Percentiles rank a stretch among this genome's conserved stretches.
Evolutionary conservation across 2,888 invertebrate genomes (phyloP).

Genomic region (Sylvicola cinctus): DNA sequence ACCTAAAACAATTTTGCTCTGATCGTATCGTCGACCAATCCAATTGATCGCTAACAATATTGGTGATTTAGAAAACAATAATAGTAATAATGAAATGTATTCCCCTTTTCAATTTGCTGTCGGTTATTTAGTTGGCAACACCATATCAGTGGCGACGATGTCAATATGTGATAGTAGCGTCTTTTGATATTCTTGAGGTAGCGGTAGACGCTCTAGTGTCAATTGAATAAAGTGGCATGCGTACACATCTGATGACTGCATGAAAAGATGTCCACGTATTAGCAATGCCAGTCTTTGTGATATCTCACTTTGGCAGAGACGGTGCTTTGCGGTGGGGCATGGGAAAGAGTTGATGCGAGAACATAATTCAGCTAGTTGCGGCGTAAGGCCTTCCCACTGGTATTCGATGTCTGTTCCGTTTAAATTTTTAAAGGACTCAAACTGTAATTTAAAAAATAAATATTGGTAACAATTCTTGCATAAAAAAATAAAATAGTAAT

Average conservation of each 20-base stretch:
- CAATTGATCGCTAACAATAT: too few species aligned
- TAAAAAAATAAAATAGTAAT: neutral
- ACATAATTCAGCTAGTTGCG: slow-evolving; percentile 23
- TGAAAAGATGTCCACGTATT: slow-evolving; percentile 21
- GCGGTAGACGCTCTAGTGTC: slow-evolving; percentile 22
- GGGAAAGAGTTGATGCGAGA: slow-evolving; percentile 23
- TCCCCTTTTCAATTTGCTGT: too few species aligned
- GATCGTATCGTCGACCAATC: too few species aligned
- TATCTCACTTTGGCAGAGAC: slow-evolving; percentile 25
- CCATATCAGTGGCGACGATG: too few species aligned
- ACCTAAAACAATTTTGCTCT: too few species aligned
- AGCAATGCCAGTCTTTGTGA: slow-evolving; percentile 22
- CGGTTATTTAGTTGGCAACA: too few species aligned
- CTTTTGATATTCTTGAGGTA: slow-evolving; percentile 20
- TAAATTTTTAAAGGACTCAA: slow-evolving; percentile 18
- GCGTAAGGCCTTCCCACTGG: slow-evolving; percentile 23
- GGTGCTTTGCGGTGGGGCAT: slow-evolving; percentile 25
- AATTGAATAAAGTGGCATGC: slow-evolving; percentile 19
- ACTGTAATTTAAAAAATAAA: slow-evolving; percentile 13
- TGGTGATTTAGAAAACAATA: too few species aligned
- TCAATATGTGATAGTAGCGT: slow-evolving; percentile 12
- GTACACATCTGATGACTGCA: slow-evolving; percentile 18
- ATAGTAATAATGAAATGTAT: too few species aligned
- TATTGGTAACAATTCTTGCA: too few species aligned
- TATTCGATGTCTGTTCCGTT: slow-evolving; percentile 21